A percentile compares a stretch with the other conserved stretches of the same genome.
Evolutionary conservation across 2,113 vertebrate species (phyloP).

Genomic region (Antidorcas marsupialis): DNA sequence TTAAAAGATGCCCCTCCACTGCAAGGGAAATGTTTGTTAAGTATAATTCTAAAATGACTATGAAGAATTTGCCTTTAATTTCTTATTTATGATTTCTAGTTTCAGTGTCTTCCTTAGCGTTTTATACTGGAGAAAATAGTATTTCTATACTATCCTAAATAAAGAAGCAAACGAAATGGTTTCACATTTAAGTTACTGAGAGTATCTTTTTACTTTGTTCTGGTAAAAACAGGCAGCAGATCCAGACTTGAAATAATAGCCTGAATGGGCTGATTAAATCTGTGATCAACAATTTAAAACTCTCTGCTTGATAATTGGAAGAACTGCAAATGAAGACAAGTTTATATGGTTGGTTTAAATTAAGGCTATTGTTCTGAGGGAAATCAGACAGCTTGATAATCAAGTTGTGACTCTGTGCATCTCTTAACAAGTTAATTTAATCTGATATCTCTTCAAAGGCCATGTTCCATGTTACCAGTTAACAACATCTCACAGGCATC

Average conservation of each 20-base stretch:
- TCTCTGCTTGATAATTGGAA: conserved; percentile 9
- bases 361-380: conserved; percentile 31
- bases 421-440: conserved; percentile 37
- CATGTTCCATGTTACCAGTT: neutral
- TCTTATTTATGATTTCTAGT: neutral
- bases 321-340: neutral
- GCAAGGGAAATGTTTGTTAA: conserved; percentile 6
- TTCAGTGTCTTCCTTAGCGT: neutral
- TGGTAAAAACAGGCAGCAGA: neutral
- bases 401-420: neutral
- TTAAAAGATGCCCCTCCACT: neutral
- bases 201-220: neutral
- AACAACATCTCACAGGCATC: neutral
- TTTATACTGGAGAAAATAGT: conserved; percentile 14
- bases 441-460: conserved; percentile 7
- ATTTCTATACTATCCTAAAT: conserved; percentile 6
- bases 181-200: neutral
- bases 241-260: neutral
- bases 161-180: neutral
- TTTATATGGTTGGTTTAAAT: conserved; percentile 30
- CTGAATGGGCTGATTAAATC: neutral
- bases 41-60: conserved; percentile 4
- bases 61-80: conserved; percentile 29
- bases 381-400: conserved; percentile 19
- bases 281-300: conserved; percentile 7